phyloP scores from a whole-genome alignment of 2,797 vertebrate genomes.

The Graptemys geographica region DNA sequence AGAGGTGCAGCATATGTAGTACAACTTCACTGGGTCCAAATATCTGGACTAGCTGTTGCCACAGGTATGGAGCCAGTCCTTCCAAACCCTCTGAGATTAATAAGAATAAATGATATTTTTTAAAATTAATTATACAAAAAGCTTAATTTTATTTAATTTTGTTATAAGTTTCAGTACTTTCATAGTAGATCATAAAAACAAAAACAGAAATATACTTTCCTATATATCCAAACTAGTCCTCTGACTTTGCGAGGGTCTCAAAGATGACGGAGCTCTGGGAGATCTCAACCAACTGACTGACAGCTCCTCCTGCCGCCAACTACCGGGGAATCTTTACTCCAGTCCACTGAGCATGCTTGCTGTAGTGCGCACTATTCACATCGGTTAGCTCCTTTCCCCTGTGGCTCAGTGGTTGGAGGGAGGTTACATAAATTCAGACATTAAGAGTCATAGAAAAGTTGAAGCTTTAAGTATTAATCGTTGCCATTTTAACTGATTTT shows the following conservation, averaged over 20 bases:
- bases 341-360: too few species aligned
- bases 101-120: neutral
- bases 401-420: neutral
- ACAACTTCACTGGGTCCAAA: neutral
- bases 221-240: neutral
- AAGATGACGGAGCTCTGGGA: neutral
- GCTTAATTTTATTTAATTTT: neutral
- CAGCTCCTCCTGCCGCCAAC: neutral
- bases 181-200: constrained; percentile 1
- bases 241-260: neutral
- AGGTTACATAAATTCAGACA: neutral
- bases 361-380: neutral
- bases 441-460: neutral
- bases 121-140: neutral
- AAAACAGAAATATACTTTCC: neutral
- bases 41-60: neutral
- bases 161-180: neutral
- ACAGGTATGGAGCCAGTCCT: neutral
- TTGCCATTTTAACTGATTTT: neutral
- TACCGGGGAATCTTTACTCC: neutral
- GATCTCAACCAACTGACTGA: neutral
- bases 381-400: neutral
- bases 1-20: neutral
- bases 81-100: neutral
- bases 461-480: neutral